These are phyloP conservation scores for Apis laboriosa DNA, from an alignment of 1,140 invertebrate genomes.

Conservation along the genomic window DNA sequence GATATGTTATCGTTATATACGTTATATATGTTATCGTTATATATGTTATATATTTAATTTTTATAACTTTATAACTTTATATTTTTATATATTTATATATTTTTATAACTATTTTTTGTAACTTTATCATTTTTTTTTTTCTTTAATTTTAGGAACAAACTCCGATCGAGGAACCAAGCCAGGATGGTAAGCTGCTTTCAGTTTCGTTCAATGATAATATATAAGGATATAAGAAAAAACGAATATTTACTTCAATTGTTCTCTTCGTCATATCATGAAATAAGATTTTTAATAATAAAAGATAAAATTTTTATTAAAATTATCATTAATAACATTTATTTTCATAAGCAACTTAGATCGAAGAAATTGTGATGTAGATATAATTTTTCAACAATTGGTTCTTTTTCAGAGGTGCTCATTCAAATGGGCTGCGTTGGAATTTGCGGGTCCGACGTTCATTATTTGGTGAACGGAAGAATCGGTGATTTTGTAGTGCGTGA, in stretches of 20 bases:
- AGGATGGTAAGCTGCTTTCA: slow-evolving; percentile 81
- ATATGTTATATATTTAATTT: too few relatives aligned
- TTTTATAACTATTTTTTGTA: too few relatives aligned
- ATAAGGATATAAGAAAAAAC: not conserved
- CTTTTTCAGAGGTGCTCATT: slow-evolving; percentile 89
- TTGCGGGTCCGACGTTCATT: slow-evolving; percentile 98
- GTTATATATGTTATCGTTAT: not conserved
- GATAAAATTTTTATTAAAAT: too few relatives aligned
- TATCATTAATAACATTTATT: too few relatives aligned
- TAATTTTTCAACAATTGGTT: not conserved
- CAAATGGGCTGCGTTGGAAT: slow-evolving; percentile 96
- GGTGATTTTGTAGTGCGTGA: slow-evolving; percentile 90
- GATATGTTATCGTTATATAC: not conserved
- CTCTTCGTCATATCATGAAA: too few relatives aligned
- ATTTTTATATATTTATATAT: too few relatives aligned
- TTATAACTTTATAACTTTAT: too few relatives aligned
- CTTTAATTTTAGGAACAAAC: slow-evolving; percentile 84
- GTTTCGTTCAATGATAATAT: not conserved
- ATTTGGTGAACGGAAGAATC: slow-evolving; percentile 91
- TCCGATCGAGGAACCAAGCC: slow-evolving; percentile 84
- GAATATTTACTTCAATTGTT: not conserved
- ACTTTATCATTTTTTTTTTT: not conserved
- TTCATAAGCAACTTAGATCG: too few relatives aligned
- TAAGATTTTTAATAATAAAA: too few relatives aligned
- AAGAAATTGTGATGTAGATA: too few relatives aligned